Evolutionary conservation across 2,797 vertebrate species (phyloP), one percentile per base, ranked within the genome.

Genomic region (Staurois parvus): DNA sequence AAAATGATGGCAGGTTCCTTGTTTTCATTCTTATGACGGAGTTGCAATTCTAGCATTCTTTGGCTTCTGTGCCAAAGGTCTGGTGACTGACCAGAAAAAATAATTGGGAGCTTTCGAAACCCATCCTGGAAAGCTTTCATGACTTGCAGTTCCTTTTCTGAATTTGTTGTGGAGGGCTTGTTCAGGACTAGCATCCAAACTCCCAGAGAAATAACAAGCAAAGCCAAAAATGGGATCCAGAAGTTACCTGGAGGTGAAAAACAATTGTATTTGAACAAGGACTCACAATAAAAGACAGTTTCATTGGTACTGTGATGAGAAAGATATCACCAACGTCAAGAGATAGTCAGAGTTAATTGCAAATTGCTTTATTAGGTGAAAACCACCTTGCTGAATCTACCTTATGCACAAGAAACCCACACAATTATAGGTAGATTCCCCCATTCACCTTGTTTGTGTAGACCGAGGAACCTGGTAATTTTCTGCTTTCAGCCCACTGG

Each of bases 1-100:
- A 99, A 93, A 87, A 99, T 85, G 88, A 98, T 97, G 28, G 96
- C 96, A 0, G 97, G 97, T 90, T 97, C 93, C 7, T 91, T 91
- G n/a, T 89, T 96, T 15, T 91, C 77, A 0, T 87, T 88, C 21
- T 93, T 92, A 72, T 89, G 75, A 7, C 93, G 93, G 0, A 99
- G 96, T 74, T 94, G 97, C 69, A 88, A 95, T 86, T 94, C 93
- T 64, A 99, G 91, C 88, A 95, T 94, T 3, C 92, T 92, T 0
- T 69, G 90, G 86, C 92, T 95, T 89, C 93, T 95, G 69, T 37
- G 95, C 98, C 97, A 99, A 79, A 99, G 89, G 11, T 83, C 91
- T 24, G 90, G 72, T 21, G 92, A 92, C 92, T 99, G 98, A 90
- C 90, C 93, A 40, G 91, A 94, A 79, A 96, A 99, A 45, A 67